These are phyloP conservation scores for Leptogaster cylindrica DNA, from an alignment of 2,888 invertebrate species.

Conservation along the genomic window DNA sequence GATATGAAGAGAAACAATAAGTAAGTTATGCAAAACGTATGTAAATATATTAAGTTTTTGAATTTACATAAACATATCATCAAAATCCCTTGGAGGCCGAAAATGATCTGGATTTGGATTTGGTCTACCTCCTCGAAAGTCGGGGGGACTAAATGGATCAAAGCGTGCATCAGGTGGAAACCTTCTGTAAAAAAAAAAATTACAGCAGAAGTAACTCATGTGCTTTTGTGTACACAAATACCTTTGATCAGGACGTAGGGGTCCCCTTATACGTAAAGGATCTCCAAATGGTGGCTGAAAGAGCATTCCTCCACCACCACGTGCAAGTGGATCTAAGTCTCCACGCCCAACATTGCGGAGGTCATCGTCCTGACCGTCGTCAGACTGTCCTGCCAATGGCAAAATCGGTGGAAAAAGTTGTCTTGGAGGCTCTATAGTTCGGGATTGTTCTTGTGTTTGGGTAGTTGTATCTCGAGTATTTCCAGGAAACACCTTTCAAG, in stretches of 20 bases:
- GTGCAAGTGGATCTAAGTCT: slow-evolving; percentile 79
- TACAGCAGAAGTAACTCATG: background rate
- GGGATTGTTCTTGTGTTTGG: slow-evolving; percentile 51
- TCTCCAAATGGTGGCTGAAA: slow-evolving; percentile 67
- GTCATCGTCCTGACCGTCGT: slow-evolving; percentile 55
- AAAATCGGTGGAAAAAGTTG: slow-evolving; percentile 24
- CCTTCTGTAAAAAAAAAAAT: background rate
- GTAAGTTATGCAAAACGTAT: too few species aligned
- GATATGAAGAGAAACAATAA: too few species aligned
- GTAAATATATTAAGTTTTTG: too few species aligned
- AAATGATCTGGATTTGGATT: slow-evolving; percentile 74
- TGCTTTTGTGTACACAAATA: background rate
- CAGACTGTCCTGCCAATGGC: slow-evolving; percentile 1
- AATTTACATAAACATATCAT: too few species aligned
- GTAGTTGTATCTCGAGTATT: slow-evolving; percentile 56
- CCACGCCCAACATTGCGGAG: slow-evolving; percentile 69
- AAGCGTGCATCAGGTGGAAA: slow-evolving; percentile 76
- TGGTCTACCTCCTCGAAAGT: slow-evolving; percentile 58
- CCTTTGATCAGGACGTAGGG: background rate
- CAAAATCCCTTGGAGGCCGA: slow-evolving; percentile 73
- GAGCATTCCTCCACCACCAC: slow-evolving; percentile 76
- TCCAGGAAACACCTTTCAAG: slow-evolving; percentile 55
- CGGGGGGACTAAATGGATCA: slow-evolving; percentile 81
- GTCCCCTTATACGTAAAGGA: slow-evolving; percentile 49
- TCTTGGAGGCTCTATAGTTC: slow-evolving; percentile 13